Evolutionary conservation across 1,140 invertebrate species (phyloP), one percentile per base, ranked within the genome.

Genomic region (Melipona quadrifasciata): DNA sequence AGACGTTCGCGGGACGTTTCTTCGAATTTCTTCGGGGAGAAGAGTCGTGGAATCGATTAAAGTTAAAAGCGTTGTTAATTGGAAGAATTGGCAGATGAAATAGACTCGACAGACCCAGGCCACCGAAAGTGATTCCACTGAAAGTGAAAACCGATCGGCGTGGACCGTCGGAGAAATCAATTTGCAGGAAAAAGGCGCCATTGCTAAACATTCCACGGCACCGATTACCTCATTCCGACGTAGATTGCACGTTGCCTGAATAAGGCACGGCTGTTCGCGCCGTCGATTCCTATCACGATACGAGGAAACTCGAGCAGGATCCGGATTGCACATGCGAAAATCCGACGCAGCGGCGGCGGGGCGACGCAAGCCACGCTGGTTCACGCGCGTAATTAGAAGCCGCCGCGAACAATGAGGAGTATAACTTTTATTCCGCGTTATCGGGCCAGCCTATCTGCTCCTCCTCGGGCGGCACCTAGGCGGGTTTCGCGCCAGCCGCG

Each of bases 401-500:
- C 87, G 83, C 87, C 85, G 82, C 90, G 91, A 93, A 94, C 93
- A 94, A 94, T 94, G 91, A 91, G 91, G 92, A 93, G 90, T 91
- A 89, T 93, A 93, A 93, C 90, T 94, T 94, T 94, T 94, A 94
- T 94, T 94, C 92, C 90, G 90, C 91, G 6, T 94, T 94, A 94
- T 94, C 93, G 88, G 76, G 67, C 84, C 74, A 75, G 86, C 68
- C 82, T 90, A 93, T 94, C 93, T 92, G 53, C 79, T 68, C 82
- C 91, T 86, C 78, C 84, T 68, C 71, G 82, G 81, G 72, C 53
- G 70, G 74, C 75, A 67, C 57, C 82, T 83, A 81, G 70, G 47
- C 67, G 70, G 81, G 64, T 78, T 79, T 85, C 87, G 80, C 85
- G 79, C 79, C 61, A 76, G 74, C 61, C 85, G 81, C 79, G 70